phyloP scores from a whole-genome alignment of 2,797 vertebrate genomes.

The Rhadinocentrus ornatus region DNA sequence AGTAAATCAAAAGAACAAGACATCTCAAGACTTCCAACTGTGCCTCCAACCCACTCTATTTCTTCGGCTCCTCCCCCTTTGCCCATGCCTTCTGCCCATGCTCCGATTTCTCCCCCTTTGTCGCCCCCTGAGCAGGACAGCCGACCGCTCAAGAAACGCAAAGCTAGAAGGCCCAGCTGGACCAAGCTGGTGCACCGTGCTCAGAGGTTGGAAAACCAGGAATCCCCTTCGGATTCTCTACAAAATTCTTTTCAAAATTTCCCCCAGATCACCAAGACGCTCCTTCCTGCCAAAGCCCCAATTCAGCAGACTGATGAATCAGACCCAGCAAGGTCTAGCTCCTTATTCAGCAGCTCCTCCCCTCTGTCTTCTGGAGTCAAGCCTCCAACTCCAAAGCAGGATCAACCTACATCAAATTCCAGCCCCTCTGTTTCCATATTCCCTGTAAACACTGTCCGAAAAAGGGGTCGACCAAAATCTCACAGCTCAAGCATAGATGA shows the following conservation, averaged over 20 bases:
- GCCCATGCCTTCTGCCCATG: slow-evolving; percentile 47
- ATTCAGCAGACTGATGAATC: slow-evolving; percentile 61
- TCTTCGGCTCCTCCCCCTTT: slow-evolving; percentile 53
- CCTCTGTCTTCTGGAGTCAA: slow-evolving; percentile 60
- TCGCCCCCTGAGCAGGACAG: slow-evolving; percentile 80
- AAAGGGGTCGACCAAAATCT: slow-evolving; percentile 90
- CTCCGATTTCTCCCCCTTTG: slow-evolving; percentile 61
- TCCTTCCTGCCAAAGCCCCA: slow-evolving; percentile 57
- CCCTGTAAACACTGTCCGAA: slow-evolving; percentile 67
- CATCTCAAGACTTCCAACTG: slow-evolving; percentile 58
- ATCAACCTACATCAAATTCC: slow-evolving; percentile 47
- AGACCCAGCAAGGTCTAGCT: slow-evolving; percentile 48
- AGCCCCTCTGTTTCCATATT: slow-evolving; percentile 73
- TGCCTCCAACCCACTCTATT: slow-evolving; percentile 60
- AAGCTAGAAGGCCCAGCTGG: slow-evolving; percentile 90
- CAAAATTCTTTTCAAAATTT: slow-evolving; percentile 61
- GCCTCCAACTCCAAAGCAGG: slow-evolving; percentile 69
- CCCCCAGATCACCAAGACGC: slow-evolving; percentile 62
- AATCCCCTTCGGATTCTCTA: slow-evolving; percentile 55
- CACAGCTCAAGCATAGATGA: slow-evolving; percentile 86
- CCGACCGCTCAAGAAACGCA: slow-evolving; percentile 91
- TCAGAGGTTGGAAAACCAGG: slow-evolving; percentile 75
- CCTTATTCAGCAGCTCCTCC: slow-evolving; percentile 56
- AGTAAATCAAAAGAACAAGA: slow-evolving; percentile 77
- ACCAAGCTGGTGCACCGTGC: slow-evolving; percentile 88